Conservation (phyloP, 2,888 invertebrate species). For the Polydrusus tereticollis region DNA sequence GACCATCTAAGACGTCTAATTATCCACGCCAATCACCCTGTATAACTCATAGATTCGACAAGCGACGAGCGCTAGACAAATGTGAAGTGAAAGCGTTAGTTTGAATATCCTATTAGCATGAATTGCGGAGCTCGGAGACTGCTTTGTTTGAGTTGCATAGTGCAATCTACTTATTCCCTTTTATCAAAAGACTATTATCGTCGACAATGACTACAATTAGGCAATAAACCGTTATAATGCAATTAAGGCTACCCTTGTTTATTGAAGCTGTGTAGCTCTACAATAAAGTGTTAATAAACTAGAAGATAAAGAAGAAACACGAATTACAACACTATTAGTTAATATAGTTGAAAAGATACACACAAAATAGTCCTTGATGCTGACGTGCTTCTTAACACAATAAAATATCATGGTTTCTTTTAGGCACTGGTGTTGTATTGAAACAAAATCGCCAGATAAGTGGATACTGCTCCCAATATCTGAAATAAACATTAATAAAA, state of each 20-base stretch:
- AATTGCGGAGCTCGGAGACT: neutral
- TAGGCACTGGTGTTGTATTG: conserved; percentile 30
- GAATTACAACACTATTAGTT: no score
- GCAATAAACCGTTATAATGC: neutral
- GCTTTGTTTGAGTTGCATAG: neutral
- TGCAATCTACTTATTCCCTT: neutral
- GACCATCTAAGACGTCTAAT: no score
- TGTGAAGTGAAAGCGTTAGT: neutral
- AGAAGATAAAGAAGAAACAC: no score
- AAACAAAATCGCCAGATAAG: conserved; percentile 33
- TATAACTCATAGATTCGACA: no score
- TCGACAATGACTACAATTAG: neutral
- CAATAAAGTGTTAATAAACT: no score
- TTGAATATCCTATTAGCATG: neutral
- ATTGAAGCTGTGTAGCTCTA: no score
- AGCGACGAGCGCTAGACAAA: neutral
- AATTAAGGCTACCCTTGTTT: neutral
- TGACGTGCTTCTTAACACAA: no score
- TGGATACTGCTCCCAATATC: conserved; percentile 35
- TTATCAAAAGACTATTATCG: neutral
- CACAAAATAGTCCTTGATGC: no score
- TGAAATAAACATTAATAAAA: conserved; percentile 2
- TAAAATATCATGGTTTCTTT: neutral
- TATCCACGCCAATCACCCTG: no score
- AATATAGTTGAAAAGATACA: no score